phyloP scores from a whole-genome alignment of 2,888 invertebrate species.

The Cordilura impudica region DNA sequence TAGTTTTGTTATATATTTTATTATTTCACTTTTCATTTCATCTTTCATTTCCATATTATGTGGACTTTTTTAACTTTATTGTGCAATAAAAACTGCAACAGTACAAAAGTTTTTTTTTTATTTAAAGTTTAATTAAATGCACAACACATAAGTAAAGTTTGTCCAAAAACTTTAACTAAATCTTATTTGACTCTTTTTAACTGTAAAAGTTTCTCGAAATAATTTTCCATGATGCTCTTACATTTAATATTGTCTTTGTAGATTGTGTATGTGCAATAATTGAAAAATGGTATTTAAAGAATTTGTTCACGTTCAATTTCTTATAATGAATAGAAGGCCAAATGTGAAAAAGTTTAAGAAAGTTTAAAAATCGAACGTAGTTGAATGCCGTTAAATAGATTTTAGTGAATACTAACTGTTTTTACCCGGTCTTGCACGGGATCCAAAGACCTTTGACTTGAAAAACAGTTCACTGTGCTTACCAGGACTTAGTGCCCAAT shows the following conservation, averaged over 20 bases:
- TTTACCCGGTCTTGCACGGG: too few relatives aligned
- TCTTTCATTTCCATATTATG: constrained; percentile 23
- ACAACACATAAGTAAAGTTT: constrained; percentile 52
- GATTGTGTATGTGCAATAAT: too few relatives aligned
- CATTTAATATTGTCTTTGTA: neutral
- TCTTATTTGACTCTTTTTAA: constrained; percentile 16
- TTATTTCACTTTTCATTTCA: constrained; percentile 45
- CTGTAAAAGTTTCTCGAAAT: constrained; percentile 3
- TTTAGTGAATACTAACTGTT: too few relatives aligned
- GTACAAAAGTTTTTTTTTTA: constrained; percentile 44
- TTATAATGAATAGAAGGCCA: too few relatives aligned
- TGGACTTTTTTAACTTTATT: constrained; percentile 6
- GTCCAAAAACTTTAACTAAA: constrained; percentile 45
- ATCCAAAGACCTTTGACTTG: too few relatives aligned
- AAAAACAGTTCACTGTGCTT: too few relatives aligned
- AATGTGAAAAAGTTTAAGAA: too few relatives aligned
- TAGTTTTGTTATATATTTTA: constrained; percentile 4
- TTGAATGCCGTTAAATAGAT: too few relatives aligned
- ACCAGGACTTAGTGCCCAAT: too few relatives aligned
- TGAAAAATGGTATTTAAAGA: too few relatives aligned
- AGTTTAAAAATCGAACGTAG: too few relatives aligned
- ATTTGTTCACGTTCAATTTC: too few relatives aligned
- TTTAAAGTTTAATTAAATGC: constrained; percentile 58
- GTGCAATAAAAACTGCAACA: constrained; percentile 33
- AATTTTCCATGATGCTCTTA: constrained; percentile 25